Conservation (phyloP, 2,888 invertebrate genomes). For the Rambutsinella grinnellia region DNA sequence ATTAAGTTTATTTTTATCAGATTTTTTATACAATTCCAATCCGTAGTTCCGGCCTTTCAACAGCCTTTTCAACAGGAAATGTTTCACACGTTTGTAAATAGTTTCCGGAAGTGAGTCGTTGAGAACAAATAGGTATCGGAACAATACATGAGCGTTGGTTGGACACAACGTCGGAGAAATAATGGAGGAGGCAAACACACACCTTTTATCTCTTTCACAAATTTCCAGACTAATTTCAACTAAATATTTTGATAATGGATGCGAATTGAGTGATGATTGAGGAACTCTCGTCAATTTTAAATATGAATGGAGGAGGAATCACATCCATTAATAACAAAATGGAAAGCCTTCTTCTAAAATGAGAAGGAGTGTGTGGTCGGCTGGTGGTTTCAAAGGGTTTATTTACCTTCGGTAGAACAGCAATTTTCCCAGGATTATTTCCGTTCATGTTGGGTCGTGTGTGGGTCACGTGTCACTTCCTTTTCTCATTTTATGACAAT, state of each 20-base stretch:
- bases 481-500: not conserved
- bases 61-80: too few relatives aligned
- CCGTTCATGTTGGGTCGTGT: slow-evolving; percentile 47
- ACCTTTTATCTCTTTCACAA: slow-evolving; percentile 41
- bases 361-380: slow-evolving; percentile 23
- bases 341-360: not conserved
- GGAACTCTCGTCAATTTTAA: not conserved
- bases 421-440: slow-evolving; percentile 20
- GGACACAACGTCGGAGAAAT: slow-evolving; percentile 5
- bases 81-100: too few relatives aligned
- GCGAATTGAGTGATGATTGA: not conserved
- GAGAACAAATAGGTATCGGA: too few relatives aligned
- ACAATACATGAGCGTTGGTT: slow-evolving; percentile 10
- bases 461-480: slow-evolving; percentile 55
- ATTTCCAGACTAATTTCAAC: slow-evolving; percentile 60
- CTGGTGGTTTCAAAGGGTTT: slow-evolving; percentile 50
- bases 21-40: too few relatives aligned
- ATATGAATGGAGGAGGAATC: not conserved
- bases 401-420: slow-evolving; percentile 11
- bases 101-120: too few relatives aligned
- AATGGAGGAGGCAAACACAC: slow-evolving; percentile 13
- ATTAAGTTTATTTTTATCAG: too few relatives aligned
- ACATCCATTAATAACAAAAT: not conserved
- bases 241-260: slow-evolving; percentile 62
- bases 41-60: too few relatives aligned